Percentiles rank a stretch among this genome's conserved stretches.
phyloP scores from a whole-genome alignment of 2,888 invertebrate species.

The Malacosoma neustria region DNA sequence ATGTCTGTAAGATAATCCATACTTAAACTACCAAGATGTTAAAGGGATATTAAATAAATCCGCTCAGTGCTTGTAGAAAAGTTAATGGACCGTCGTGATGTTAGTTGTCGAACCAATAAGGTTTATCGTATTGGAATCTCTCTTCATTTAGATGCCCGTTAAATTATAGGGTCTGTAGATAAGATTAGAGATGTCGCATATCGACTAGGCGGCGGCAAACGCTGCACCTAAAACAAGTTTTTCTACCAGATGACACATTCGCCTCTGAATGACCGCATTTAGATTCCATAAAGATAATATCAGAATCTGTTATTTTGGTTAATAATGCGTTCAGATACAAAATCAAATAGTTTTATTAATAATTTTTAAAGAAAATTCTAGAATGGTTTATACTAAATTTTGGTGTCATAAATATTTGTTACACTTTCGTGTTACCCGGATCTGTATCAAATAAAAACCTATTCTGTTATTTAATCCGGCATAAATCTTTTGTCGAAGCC shows the following conservation, averaged over 20 bases:
- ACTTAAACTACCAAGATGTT: conserved; percentile 20
- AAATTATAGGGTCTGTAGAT: conserved; percentile 61
- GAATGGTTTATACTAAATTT: too few relatives aligned
- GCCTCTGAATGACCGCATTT: conserved; percentile 52
- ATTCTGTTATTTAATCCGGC: conserved; percentile 63
- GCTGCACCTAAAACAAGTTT: conserved; percentile 32
- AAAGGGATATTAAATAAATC: conserved; percentile 41
- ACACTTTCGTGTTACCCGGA: conserved; percentile 61
- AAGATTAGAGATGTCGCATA: conserved; percentile 49
- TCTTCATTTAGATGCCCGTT: conserved; percentile 67
- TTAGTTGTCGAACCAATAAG: conserved; percentile 55
- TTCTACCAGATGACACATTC: conserved; percentile 47
- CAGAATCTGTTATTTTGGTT: conserved; percentile 34
- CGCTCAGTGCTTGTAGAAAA: conserved; percentile 44
- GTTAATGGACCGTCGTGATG: conserved; percentile 50
- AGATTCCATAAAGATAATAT: conserved; percentile 47
- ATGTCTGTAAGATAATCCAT: conserved; percentile 11
- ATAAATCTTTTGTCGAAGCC: conserved; percentile 59
- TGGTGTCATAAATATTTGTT: conserved; percentile 6
- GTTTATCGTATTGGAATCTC: conserved; percentile 69
- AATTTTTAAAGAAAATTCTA: too few relatives aligned
- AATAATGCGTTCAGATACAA: conserved; percentile 20
- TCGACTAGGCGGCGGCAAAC: conserved; percentile 37
- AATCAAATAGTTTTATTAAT: neutral
- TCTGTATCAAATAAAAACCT: conserved; percentile 58